phyloP scores from a whole-genome alignment of 2,113 vertebrate species.

The Bucco capensis region DNA sequence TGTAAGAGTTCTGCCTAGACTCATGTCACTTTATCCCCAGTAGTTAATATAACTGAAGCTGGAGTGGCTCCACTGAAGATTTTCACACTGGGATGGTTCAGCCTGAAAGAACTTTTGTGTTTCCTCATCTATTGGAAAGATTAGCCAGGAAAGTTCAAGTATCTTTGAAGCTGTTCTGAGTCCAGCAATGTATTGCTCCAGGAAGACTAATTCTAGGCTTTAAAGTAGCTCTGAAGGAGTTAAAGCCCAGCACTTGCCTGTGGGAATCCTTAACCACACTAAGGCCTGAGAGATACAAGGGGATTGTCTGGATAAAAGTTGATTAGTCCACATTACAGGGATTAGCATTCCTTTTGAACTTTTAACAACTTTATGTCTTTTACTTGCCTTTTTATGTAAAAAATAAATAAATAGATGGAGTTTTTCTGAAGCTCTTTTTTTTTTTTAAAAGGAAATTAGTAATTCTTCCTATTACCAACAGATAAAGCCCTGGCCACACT shows the following conservation, averaged over 20 bases:
- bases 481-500: conserved; percentile 33
- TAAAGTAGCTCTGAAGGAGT: background rate
- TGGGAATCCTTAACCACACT: conserved; percentile 7
- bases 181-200: rapidly evolving
- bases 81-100: background rate
- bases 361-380: conserved; percentile 48
- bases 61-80: background rate
- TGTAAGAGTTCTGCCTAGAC: background rate
- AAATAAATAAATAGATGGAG: conserved; percentile 5
- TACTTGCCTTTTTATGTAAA: conserved; percentile 25
- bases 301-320: conserved; percentile 55
- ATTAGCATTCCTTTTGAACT: conserved; percentile 54
- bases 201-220: background rate
- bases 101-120: background rate
- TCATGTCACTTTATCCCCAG: background rate
- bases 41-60: background rate
- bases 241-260: background rate
- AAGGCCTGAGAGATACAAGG: background rate
- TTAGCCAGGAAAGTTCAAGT: background rate
- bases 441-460: conserved; percentile 19
- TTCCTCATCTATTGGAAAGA: background rate
- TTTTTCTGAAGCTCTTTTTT: background rate
- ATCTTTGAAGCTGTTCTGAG: background rate
- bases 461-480: conserved; percentile 38
- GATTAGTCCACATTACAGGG: conserved; percentile 57